These are phyloP conservation scores for Denticeps clupeoides DNA, from an alignment of 2,797 vertebrate genomes.

Conservation along the genomic window DNA sequence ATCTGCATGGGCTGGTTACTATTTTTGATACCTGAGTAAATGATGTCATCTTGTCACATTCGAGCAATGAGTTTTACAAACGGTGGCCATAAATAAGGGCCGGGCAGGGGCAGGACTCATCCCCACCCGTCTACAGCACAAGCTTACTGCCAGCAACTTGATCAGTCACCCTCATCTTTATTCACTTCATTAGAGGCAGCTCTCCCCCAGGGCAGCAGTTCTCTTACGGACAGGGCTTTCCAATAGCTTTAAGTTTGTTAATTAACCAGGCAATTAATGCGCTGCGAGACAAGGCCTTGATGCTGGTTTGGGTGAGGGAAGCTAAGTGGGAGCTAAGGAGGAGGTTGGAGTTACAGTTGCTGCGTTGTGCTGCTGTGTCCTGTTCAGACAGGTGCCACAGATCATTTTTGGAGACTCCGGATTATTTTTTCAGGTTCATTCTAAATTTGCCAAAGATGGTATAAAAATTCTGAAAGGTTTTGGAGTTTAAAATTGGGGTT, in stretches of 20 bases:
- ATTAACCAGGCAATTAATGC: constrained; percentile 50
- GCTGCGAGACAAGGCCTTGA: constrained; percentile 29
- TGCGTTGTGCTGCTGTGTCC: constrained; percentile 30
- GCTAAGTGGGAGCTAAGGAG: constrained; percentile 15
- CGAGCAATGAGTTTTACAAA: constrained; percentile 1
- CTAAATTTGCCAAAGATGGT: too few species aligned
- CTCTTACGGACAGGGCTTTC: constrained; percentile 29
- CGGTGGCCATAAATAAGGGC: neutral
- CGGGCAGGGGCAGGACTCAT: neutral
- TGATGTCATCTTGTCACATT: neutral
- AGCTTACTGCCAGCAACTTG: constrained; percentile 2
- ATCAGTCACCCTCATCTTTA: constrained; percentile 31
- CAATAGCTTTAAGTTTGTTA: constrained; percentile 39
- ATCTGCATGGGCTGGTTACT: too few species aligned
- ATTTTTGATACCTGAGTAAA: too few species aligned
- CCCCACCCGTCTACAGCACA: neutral
- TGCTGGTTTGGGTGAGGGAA: constrained; percentile 25
- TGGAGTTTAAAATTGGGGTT: too few species aligned
- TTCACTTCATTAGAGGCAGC: constrained; percentile 38
- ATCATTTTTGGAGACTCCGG: too few species aligned
- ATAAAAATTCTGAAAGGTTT: too few species aligned
- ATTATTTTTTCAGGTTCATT: too few species aligned
- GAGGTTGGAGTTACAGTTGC: neutral
- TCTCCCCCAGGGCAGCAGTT: constrained; percentile 32
- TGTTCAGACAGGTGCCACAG: constrained; percentile 27